Percentiles rank a stretch among this genome's conserved stretches.
phyloP scores from a whole-genome alignment of 2,888 invertebrate species.

The Megaustenia siamemsis region DNA sequence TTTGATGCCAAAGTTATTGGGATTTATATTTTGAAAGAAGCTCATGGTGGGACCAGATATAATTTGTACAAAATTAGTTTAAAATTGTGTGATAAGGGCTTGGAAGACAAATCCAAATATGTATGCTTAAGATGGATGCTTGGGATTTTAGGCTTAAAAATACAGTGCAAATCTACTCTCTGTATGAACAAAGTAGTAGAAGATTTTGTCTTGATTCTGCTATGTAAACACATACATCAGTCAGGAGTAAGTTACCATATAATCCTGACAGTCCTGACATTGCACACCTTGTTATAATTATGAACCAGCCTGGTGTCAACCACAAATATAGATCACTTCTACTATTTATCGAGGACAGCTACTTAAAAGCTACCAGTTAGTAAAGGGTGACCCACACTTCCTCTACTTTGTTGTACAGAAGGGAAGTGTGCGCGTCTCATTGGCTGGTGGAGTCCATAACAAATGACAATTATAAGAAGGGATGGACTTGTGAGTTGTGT shows the following conservation, averaged over 20 bases:
- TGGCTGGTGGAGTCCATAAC: no score
- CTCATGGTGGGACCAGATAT: neutral
- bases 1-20: no score
- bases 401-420: neutral
- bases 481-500: no score
- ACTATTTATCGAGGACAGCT: neutral
- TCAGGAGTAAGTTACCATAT: neutral
- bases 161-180: no score
- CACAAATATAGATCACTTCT: neutral
- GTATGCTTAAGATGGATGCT: neutral
- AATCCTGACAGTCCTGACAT: neutral
- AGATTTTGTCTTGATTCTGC: neutral
- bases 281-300: neutral
- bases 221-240: neutral
- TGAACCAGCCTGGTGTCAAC: neutral
- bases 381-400: neutral
- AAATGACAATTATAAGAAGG: no score
- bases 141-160: neutral
- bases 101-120: neutral
- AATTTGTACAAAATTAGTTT: neutral
- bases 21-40: neutral
- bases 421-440: no score
- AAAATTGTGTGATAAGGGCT: neutral
- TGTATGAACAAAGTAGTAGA: neutral
- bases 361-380: neutral